Base-by-base conservation (phyloP, 2,113 vertebrate genomes). In the Odobenus rosmarus region DNA sequence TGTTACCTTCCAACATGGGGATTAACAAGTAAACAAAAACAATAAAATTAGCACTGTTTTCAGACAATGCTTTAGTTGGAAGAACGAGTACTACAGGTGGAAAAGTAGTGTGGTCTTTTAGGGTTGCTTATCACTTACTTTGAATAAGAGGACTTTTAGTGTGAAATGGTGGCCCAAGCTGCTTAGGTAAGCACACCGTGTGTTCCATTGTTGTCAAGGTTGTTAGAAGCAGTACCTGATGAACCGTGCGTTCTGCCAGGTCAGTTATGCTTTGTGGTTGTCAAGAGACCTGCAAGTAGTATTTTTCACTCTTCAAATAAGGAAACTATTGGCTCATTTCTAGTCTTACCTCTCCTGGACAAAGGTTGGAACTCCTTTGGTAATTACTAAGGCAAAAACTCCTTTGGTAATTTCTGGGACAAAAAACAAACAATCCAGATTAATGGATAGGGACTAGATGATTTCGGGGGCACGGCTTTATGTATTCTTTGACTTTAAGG, bases 291-390 rank as follows among this genome's bases (percentile, higher is more conserved):
- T 83, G 1, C 11, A 79, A 93, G 28, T 19, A 79, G 53, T 55
- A 69, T 28, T 96, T 87, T 90, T 90, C 71, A 64, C n/a, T 93
- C 88, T 92, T 95, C 90, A 97, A 64, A 96, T 92, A 95, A 90
- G 74, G 80, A 95, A 96, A 87, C 57, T 81, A 36, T 64, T 95
- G 76, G 95, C 51, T 94, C 53, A 76, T 76, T 96, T 93, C 94
- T 97, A 90, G 97, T 96, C 62, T 97, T 46, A 95, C 26, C 49
- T 97, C 49, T 84, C 92, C 57, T 89, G 89, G 59, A 84, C 84
- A 88, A 93, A 97, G 90, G 51, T 97, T 96, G 51, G 69, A 82
- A 96, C 62, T 90, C 51, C 96, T 96, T 93, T 96, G 90, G 61
- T 90, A 92, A 95, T 96, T 69, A 96, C 72, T 87, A 46, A 51